Evolutionary conservation across 2,888 invertebrate species (phyloP).

Genomic region (Agapostemon virescens): DNA sequence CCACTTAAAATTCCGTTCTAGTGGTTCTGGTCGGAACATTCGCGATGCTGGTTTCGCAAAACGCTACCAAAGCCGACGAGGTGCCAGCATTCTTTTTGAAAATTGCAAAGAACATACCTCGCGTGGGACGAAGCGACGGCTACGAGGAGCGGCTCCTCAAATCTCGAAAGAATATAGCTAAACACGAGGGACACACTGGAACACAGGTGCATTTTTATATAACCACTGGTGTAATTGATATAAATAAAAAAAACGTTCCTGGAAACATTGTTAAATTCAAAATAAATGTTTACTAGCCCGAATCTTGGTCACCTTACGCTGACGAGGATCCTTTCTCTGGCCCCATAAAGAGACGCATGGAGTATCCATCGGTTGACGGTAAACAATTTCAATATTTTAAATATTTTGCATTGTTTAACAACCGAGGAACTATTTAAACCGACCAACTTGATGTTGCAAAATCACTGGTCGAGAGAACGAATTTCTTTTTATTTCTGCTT

Average conservation of each 20-base stretch:
- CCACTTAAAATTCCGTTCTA: background rate
- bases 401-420: background rate
- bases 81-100: conserved; percentile 77
- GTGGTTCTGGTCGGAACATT: conserved; percentile 35
- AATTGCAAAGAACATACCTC: conserved; percentile 76
- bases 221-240: too few relatives aligned
- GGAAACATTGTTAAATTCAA: background rate
- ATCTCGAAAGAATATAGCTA: conserved; percentile 69
- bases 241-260: background rate
- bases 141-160: conserved; percentile 72
- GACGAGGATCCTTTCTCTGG: conserved; percentile 42
- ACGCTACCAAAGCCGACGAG: conserved; percentile 66
- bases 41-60: conserved; percentile 29
- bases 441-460: too few relatives aligned
- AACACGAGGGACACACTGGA: conserved; percentile 64
- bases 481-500: too few relatives aligned
- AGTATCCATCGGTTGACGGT: conserved; percentile 58
- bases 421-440: background rate
- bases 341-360: conserved; percentile 63
- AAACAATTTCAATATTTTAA: background rate
- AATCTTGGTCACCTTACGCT: conserved; percentile 35
- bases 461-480: too few relatives aligned
- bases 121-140: conserved; percentile 73
- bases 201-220: conserved; percentile 64
- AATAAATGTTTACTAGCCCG: conserved; percentile 30